phyloP scores from a whole-genome alignment of 2,113 vertebrate species.

The Mustelus asterias region DNA sequence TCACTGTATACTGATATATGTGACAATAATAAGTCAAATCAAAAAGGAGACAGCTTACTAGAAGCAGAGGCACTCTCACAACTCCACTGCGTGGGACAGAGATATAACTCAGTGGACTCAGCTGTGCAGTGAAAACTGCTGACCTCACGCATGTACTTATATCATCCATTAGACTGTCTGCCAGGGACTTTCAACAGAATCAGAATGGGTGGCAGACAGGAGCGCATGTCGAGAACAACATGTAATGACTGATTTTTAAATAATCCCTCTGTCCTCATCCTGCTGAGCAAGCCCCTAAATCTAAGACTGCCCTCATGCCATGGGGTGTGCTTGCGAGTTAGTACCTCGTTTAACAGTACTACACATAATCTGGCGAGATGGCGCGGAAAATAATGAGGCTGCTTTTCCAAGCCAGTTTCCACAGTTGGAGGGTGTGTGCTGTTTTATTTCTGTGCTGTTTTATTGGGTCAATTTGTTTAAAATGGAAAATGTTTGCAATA shows the following conservation, averaged over 20 bases:
- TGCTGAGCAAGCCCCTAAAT: not conserved
- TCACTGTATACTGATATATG: no score
- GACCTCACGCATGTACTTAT: not conserved
- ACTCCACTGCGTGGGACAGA: not conserved
- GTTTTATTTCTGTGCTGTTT: not conserved
- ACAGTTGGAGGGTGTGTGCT: not conserved
- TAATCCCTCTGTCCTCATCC: not conserved
- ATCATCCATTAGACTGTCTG: not conserved
- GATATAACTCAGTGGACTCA: not conserved
- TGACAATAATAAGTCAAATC: no score
- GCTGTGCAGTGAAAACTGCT: not conserved
- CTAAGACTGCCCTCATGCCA: not conserved
- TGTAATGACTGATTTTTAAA: not conserved
- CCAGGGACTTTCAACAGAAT: not conserved
- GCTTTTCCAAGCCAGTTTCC: not conserved
- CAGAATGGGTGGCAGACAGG: not conserved
- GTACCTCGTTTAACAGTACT: not conserved
- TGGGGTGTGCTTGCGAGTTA: not conserved
- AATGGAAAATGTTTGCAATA: not conserved
- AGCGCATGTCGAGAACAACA: not conserved
- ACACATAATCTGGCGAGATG: not conserved
- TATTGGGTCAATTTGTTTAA: not conserved
- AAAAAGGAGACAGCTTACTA: not conserved
- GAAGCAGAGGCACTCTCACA: not conserved
- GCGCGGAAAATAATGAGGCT: not conserved